Evolutionary conservation across 2,888 invertebrate species (phyloP).

Genomic region (Glyphotaelius pellucidus): DNA sequence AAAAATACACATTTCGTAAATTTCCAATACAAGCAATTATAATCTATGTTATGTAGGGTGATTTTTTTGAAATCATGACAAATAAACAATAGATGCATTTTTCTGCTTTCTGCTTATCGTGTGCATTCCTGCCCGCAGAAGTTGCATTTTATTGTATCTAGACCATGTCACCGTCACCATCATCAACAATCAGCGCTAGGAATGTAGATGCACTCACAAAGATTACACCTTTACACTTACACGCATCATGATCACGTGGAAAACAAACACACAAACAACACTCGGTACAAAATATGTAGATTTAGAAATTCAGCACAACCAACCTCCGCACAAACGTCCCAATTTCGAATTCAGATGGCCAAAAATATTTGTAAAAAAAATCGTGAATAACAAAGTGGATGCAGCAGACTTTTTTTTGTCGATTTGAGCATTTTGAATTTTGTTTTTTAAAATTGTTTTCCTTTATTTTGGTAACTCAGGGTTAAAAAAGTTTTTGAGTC

Average conservation of each 20-base stretch:
- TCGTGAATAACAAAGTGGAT: neutral
- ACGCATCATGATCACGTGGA: neutral
- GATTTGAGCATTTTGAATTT: too few relatives aligned
- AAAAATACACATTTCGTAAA: too few relatives aligned
- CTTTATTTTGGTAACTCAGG: too few relatives aligned
- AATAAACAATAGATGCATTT: neutral
- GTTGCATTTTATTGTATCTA: neutral
- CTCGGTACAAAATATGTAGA: neutral
- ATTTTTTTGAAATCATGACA: neutral
- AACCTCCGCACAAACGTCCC: neutral
- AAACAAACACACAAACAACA: neutral
- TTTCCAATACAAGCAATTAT: too few relatives aligned
- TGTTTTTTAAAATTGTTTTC: too few relatives aligned
- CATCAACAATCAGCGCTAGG: neutral
- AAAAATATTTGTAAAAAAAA: neutral
- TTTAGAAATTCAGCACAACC: neutral
- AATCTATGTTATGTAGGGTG: too few relatives aligned
- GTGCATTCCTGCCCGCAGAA: constrained; percentile 14
- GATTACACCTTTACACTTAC: neutral
- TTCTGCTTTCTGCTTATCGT: neutral
- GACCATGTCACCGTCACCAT: neutral
- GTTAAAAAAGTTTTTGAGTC: too few relatives aligned
- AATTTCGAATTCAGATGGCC: neutral
- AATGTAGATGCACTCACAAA: neutral
- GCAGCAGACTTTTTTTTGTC: neutral